Conservation (phyloP, 1,140 invertebrate genomes). For the Bradynema listronoti region DNA sequence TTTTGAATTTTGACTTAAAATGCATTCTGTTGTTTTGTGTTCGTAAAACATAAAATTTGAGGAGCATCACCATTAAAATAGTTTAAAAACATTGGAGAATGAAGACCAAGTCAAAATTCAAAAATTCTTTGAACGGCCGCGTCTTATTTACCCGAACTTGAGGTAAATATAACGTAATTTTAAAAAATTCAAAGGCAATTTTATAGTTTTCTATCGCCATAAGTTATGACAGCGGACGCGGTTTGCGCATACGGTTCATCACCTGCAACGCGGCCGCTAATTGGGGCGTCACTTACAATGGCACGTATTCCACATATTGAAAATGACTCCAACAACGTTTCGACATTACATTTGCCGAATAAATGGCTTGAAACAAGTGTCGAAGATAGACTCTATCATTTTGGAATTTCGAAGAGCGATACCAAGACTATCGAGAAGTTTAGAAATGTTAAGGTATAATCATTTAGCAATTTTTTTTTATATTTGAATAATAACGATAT, state of each 20-base stretch:
- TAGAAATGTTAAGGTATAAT: slow-evolving; percentile 40
- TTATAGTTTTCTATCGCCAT: slow-evolving; percentile 3
- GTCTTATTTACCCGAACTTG: too few species aligned
- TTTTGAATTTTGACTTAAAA: too few species aligned
- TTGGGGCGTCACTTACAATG: background rate
- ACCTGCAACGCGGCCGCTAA: background rate
- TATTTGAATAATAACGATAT: slow-evolving; percentile 10
- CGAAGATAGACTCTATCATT: slow-evolving; percentile 43
- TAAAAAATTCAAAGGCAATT: background rate
- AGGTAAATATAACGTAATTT: background rate
- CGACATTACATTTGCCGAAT: background rate
- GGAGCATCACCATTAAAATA: too few species aligned
- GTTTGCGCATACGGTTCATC: background rate
- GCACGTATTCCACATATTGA: background rate
- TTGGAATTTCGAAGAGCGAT: slow-evolving; percentile 29
- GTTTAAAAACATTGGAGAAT: too few species aligned
- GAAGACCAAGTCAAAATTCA: too few species aligned
- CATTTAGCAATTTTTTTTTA: slow-evolving; percentile 5
- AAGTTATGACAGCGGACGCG: background rate
- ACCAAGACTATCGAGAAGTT: slow-evolving; percentile 27
- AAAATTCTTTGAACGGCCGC: too few species aligned
- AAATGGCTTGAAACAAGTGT: slow-evolving; percentile 1
- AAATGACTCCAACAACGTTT: background rate
- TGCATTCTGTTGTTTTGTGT: too few species aligned
- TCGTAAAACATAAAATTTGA: too few species aligned